These are phyloP conservation scores for Onychostruthus taczanowskii DNA, from an alignment of 2,113 vertebrate species.

Conservation along the genomic window DNA sequence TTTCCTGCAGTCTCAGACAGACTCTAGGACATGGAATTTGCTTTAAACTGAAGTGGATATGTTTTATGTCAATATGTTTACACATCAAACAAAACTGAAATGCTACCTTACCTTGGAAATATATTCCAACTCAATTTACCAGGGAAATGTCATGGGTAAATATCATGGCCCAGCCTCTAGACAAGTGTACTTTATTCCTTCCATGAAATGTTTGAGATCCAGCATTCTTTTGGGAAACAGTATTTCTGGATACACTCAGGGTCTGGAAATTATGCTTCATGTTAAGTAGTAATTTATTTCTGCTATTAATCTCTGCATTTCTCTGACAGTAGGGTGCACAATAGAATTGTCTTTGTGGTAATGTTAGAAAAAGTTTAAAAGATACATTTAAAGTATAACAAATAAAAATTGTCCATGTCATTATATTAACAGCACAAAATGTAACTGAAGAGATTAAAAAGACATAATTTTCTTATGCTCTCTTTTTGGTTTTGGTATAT, in stretches of 20 bases:
- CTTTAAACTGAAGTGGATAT: not conserved
- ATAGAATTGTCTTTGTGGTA: not conserved
- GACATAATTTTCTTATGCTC: not conserved
- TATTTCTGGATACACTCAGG: not conserved
- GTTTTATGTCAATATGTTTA: slow-evolving; percentile 28
- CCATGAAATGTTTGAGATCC: not conserved
- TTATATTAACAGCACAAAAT: not conserved
- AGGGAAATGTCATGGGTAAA: not conserved
- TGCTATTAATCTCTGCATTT: not conserved
- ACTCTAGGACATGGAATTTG: not conserved
- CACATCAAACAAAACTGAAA: slow-evolving; percentile 18
- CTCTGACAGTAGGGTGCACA: not conserved
- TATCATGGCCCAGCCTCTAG: not conserved
- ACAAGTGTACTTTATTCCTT: not conserved
- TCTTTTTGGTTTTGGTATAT: not conserved
- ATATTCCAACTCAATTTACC: slow-evolving; percentile 36
- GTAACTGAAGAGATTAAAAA: not conserved
- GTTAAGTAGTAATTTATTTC: not conserved
- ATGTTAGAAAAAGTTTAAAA: not conserved
- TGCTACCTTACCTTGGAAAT: not conserved
- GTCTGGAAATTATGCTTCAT: not conserved
- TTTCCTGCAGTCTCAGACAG: not conserved
- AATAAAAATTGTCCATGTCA: not conserved
- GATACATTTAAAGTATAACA: not conserved
- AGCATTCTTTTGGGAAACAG: not conserved